These are phyloP conservation scores for Amiota minor DNA, from an alignment of 2,888 invertebrate genomes.

Conservation along the genomic window DNA sequence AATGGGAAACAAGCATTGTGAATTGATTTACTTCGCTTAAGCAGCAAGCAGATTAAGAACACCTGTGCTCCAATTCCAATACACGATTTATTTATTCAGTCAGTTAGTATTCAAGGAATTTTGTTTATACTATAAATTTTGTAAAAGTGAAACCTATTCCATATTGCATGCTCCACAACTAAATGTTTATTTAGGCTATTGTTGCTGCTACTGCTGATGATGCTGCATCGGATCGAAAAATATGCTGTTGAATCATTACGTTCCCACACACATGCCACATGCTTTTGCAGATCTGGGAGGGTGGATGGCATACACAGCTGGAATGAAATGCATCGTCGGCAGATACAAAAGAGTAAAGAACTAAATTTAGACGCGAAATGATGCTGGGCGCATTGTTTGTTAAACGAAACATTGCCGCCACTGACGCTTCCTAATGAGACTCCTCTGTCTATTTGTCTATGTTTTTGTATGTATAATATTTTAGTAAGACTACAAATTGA, in stretches of 20 bases:
- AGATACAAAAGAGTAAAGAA: conserved; percentile 12
- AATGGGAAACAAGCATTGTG: too few relatives aligned
- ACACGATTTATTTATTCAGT: conserved; percentile 44
- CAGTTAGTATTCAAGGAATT: conserved; percentile 31
- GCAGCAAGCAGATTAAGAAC: conserved; percentile 39
- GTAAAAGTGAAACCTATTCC: conserved; percentile 30
- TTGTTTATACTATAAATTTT: conserved; percentile 5
- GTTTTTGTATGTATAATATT: background rate
- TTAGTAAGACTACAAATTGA: background rate
- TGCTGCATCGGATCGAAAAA: conserved; percentile 18
- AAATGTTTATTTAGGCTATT: conserved; percentile 21
- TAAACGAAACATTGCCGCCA: background rate
- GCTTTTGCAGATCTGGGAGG: background rate
- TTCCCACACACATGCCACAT: background rate
- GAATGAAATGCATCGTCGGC: conserved; percentile 33
- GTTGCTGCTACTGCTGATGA: too few relatives aligned
- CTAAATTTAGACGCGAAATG: conserved; percentile 47
- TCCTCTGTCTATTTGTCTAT: too few relatives aligned
- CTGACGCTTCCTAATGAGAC: background rate
- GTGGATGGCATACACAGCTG: conserved; percentile 43
- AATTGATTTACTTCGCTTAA: too few relatives aligned
- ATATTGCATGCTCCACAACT: conserved; percentile 8
- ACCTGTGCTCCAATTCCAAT: conserved; percentile 57
- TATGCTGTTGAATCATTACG: conserved; percentile 17
- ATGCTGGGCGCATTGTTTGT: background rate